These are phyloP conservation scores for Crocallis elinguaria DNA, from an alignment of 2,888 invertebrate species.

Conservation along the genomic window DNA sequence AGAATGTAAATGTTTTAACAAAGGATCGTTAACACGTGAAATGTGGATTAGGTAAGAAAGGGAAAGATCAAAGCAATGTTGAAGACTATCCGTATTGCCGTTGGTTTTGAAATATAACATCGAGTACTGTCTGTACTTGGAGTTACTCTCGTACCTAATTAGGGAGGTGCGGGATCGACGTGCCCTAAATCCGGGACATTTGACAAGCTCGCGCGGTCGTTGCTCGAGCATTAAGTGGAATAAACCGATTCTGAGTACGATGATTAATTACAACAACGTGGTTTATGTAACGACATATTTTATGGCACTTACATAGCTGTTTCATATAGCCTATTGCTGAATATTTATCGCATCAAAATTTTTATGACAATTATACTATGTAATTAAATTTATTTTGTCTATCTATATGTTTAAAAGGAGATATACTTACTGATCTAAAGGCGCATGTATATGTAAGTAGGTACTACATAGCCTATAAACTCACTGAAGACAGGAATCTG, in stretches of 20 bases:
- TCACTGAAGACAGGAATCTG: too few relatives aligned
- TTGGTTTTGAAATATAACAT: slow-evolving; percentile 7
- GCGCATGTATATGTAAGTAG: too few relatives aligned
- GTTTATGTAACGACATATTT: slow-evolving; percentile 22
- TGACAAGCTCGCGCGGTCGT: slow-evolving; percentile 34
- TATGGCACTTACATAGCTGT: not conserved
- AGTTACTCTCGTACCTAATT: slow-evolving; percentile 28
- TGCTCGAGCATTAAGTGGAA: slow-evolving; percentile 28
- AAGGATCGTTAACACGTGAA: slow-evolving; percentile 37
- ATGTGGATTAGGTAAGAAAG: slow-evolving; percentile 22
- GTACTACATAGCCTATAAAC: too few relatives aligned
- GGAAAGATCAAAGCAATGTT: slow-evolving; percentile 12
- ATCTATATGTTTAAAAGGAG: too few relatives aligned
- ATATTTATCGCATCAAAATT: not conserved
- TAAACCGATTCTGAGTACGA: slow-evolving; percentile 32
- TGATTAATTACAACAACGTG: slow-evolving; percentile 31
- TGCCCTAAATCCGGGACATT: slow-evolving; percentile 36
- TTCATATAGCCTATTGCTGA: not conserved
- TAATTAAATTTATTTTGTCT: too few relatives aligned
- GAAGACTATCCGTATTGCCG: slow-evolving; percentile 1
- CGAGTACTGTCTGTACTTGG: slow-evolving; percentile 5
- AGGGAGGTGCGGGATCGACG: slow-evolving; percentile 29
- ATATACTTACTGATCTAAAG: too few relatives aligned
- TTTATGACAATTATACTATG: too few relatives aligned
- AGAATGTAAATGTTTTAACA: slow-evolving; percentile 45